phyloP scores from a whole-genome alignment of 2,797 vertebrate species.

The Anniella stebbinsi region DNA sequence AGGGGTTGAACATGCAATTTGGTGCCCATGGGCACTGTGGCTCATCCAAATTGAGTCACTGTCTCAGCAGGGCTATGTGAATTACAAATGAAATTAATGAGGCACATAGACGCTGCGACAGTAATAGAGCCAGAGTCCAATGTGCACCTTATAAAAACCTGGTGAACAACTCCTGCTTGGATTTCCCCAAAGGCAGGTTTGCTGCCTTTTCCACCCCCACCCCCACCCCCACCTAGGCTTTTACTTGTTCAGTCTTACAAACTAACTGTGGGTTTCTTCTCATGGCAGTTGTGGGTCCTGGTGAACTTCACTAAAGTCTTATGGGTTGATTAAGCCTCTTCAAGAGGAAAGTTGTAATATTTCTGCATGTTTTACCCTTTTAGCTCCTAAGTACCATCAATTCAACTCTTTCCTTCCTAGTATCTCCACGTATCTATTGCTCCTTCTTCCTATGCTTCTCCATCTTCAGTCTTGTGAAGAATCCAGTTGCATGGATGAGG shows the following conservation, averaged over 20 bases:
- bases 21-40: no score
- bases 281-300: background rate
- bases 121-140: background rate
- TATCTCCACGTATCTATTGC: background rate
- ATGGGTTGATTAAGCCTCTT: background rate
- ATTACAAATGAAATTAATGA: background rate
- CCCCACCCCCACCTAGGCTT: fast-evolving
- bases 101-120: background rate
- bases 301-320: background rate
- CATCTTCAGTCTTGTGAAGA: background rate
- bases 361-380: background rate
- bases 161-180: fast-evolving
- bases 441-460: background rate
- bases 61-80: background rate
- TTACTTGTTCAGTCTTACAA: background rate
- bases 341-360: background rate
- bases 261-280: background rate
- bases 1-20: no score
- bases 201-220: no score
- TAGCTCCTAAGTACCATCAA: fast-evolving
- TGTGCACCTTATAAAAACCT: background rate
- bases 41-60: background rate
- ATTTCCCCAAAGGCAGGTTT: background rate
- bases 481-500: background rate
- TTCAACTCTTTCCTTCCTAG: background rate